Conservation (phyloP, 1,140 invertebrate species). For the Acromyrmex echinatior region DNA sequence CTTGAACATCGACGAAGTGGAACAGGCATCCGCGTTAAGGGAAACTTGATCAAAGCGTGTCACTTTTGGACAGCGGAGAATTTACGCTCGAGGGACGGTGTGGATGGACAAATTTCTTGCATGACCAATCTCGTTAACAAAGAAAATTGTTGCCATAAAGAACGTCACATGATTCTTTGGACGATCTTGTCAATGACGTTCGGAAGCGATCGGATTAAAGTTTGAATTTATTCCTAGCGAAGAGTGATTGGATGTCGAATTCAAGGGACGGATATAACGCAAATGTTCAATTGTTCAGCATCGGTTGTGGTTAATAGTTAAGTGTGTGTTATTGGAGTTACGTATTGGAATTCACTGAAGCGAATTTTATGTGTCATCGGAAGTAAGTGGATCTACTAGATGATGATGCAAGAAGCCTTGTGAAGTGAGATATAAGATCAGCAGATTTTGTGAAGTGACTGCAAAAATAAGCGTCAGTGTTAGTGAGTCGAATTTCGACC, state of each 20-base stretch:
- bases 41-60: conserved; percentile 46
- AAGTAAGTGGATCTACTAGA: conserved; percentile 16
- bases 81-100: conserved; percentile 22
- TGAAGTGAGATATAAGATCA: conserved; percentile 48
- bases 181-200: not conserved
- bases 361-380: not conserved
- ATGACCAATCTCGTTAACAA: not conserved
- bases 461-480: conserved; percentile 41
- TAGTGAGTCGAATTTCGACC: conserved; percentile 36
- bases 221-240: not conserved
- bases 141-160: not conserved
- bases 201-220: not conserved
- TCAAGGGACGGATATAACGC: conserved; percentile 31
- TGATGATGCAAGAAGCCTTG: conserved; percentile 16
- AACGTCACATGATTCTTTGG: conserved; percentile 59
- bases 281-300: conserved; percentile 7
- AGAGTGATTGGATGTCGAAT: not conserved
- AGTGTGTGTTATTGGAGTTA: conserved; percentile 27
- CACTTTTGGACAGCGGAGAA: conserved; percentile 29
- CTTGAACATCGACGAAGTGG: conserved; percentile 39
- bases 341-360: conserved; percentile 8
- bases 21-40: conserved; percentile 31
- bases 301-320: conserved; percentile 10
- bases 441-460: conserved; percentile 31
- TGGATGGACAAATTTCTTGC: not conserved